Conservation (phyloP, 2,888 invertebrate genomes). For the Apomyelois bistriatella region DNA sequence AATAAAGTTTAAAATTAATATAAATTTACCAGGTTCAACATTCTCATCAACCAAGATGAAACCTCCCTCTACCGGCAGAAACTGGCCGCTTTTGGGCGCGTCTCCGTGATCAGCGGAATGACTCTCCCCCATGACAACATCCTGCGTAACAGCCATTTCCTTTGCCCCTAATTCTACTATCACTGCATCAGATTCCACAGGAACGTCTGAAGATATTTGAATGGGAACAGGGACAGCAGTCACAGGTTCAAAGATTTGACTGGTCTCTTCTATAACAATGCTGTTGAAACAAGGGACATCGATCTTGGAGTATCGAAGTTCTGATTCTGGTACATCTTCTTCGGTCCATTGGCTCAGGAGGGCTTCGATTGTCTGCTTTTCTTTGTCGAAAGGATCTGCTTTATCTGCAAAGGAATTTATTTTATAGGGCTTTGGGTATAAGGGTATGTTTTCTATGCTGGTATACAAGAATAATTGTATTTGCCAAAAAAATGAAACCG, state of each 20-base stretch:
- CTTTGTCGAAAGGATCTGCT: slow-evolving; percentile 61
- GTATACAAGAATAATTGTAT: too few species aligned
- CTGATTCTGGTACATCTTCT: slow-evolving; percentile 61
- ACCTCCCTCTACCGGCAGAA: slow-evolving; percentile 66
- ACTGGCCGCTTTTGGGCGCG: slow-evolving; percentile 44
- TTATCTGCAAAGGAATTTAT: slow-evolving; percentile 50
- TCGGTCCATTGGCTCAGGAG: slow-evolving; percentile 73
- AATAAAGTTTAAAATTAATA: too few species aligned
- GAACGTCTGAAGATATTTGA: slow-evolving; percentile 32
- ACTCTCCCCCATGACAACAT: slow-evolving; percentile 54
- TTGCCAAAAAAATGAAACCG: too few species aligned
- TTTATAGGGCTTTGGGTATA: too few species aligned
- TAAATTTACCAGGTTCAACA: slow-evolving; percentile 37
- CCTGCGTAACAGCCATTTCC: slow-evolving; percentile 24
- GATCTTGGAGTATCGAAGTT: slow-evolving; percentile 36
- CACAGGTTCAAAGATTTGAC: slow-evolving; percentile 57
- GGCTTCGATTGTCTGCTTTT: slow-evolving; percentile 64
- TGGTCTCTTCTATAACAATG: slow-evolving; percentile 63
- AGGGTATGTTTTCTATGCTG: too few species aligned
- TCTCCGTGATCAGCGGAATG: slow-evolving; percentile 45
- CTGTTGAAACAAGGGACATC: slow-evolving; percentile 64
- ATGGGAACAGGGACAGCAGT: slow-evolving; percentile 51
- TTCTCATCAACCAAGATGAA: slow-evolving; percentile 59
- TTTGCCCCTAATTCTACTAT: slow-evolving; percentile 50
- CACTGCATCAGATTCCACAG: slow-evolving; percentile 44